These are phyloP conservation scores for Calameuta filiformis DNA, from an alignment of 2,888 invertebrate genomes.

Conservation along the genomic window DNA sequence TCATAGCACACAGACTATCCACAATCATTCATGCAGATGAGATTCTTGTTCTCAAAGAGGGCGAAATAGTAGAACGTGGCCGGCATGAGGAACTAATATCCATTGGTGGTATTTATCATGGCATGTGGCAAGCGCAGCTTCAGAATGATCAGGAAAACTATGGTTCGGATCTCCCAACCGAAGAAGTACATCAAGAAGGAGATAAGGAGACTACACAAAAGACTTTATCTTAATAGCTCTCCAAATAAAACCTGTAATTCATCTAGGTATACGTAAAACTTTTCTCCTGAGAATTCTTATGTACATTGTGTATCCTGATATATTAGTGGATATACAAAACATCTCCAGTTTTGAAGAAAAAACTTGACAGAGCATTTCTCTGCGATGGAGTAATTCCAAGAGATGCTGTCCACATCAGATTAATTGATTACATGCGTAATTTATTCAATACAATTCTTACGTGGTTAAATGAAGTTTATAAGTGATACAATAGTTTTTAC, in stretches of 20 bases:
- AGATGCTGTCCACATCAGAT: background rate
- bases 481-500: background rate
- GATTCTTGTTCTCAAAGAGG: slow-evolving; percentile 92
- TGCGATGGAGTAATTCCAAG: background rate
- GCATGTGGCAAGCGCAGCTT: slow-evolving; percentile 94
- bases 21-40: slow-evolving; percentile 96
- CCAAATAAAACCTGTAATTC: background rate
- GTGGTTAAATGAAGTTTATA: background rate
- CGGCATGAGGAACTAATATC: slow-evolving; percentile 69
- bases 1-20: slow-evolving; percentile 94
- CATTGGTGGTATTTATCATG: slow-evolving; percentile 80
- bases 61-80: slow-evolving; percentile 92
- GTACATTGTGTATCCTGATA: background rate
- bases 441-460: background rate
- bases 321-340: background rate
- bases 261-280: background rate
- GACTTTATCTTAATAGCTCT: background rate
- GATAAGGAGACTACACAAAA: background rate
- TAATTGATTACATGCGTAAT: background rate
- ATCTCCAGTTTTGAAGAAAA: background rate
- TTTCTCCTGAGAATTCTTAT: background rate
- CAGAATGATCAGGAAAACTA: slow-evolving; percentile 67
- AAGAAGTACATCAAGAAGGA: background rate
- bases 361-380: background rate
- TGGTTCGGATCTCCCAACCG: background rate